Percentiles rank a stretch among this genome's conserved stretches.
These are phyloP conservation scores for Arbacia lixula DNA, from an alignment of 53 echinoderm and acorn worm species.

Conservation along the genomic window DNA sequence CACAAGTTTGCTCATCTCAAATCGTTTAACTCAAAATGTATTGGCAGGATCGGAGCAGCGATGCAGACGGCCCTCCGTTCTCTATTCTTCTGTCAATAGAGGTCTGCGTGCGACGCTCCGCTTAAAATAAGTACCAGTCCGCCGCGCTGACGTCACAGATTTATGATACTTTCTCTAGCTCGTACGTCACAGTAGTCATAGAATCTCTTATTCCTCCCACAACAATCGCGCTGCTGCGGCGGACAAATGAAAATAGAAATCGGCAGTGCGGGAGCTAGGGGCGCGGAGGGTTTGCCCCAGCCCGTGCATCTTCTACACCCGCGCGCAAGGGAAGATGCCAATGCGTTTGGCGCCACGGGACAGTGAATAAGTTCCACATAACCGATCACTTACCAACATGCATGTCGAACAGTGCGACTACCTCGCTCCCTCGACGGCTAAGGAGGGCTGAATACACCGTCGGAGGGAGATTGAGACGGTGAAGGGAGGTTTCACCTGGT, in stretches of 20 bases:
- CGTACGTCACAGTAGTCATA: conserved; percentile 48
- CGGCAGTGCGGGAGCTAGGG: neutral
- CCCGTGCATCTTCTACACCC: no score
- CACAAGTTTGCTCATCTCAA: no score
- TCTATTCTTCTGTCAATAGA: conserved; percentile 16
- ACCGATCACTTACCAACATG: no score
- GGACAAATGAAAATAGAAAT: conserved; percentile 30
- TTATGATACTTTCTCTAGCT: conserved; percentile 33
- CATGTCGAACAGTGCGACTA: no score
- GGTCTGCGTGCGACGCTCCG: conserved; percentile 15
- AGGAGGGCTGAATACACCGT: neutral
- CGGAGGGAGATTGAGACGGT: conserved; percentile 19
- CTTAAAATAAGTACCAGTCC: conserved; percentile 46
- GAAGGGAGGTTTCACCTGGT: conserved; percentile 29
- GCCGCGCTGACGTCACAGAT: conserved; percentile 33
- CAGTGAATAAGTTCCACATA: no score
- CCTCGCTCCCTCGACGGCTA: neutral
- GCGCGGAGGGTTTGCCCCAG: neutral
- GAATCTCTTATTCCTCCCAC: conserved; percentile 31
- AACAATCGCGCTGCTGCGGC: conserved; percentile 21
- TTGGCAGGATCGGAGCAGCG: no score
- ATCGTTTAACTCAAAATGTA: no score
- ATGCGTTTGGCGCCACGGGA: no score
- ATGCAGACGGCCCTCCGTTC: conserved; percentile 8
- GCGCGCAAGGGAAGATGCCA: no score